Evolutionary conservation across 2,113 vertebrate genomes (phyloP), one percentile per base, ranked within the genome.

Genomic region (Anas platyrhynchos): DNA sequence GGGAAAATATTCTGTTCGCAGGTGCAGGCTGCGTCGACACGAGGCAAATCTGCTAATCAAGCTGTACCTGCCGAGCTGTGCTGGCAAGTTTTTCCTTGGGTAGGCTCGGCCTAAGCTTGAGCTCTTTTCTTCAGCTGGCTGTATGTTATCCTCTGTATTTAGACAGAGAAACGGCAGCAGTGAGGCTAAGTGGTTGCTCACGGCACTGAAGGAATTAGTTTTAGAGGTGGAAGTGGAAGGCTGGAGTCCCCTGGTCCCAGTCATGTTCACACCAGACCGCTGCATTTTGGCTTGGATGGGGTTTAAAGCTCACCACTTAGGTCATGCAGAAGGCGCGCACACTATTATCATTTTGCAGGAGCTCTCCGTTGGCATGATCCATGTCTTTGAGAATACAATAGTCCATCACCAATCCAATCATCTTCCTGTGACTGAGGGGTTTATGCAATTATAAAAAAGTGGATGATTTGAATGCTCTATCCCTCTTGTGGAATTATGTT

Each of bases 401-500:
- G 90, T 88, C 88, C 92, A 71, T 94, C 95, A 95, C 94, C 93
- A 92, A 96, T 97, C 97, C 96, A 97, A 95, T 96, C 93, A 89
- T 74, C 50, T 97, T 94, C 54, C 79, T 97, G 95, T 96, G 97
- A 93, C 96, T 85, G 38, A 97, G 91, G 96, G 93, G 87, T 96
- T 97, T 96, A 92, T 96, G 94, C 95, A 97, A 97, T 98, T 97
- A 97, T 91, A 44, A 86, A 96, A 96, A 96, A 95, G 79, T 71
- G 41, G 84, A 97, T 97, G 87, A 97, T 97, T 95, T 96, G 89
- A 97, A 96, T 97, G 96, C 91, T 96, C 72, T 84, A 73, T 95
- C 73, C 83, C 97, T 96, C 86, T 93, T 96, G 96, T 96, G 96
- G 96, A 97, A 97, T 96, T 96, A 75, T 86, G 88, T 96, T 98